Evolutionary conservation across 2,888 invertebrate genomes (phyloP).

Genomic region (Corythucha ciliata): DNA sequence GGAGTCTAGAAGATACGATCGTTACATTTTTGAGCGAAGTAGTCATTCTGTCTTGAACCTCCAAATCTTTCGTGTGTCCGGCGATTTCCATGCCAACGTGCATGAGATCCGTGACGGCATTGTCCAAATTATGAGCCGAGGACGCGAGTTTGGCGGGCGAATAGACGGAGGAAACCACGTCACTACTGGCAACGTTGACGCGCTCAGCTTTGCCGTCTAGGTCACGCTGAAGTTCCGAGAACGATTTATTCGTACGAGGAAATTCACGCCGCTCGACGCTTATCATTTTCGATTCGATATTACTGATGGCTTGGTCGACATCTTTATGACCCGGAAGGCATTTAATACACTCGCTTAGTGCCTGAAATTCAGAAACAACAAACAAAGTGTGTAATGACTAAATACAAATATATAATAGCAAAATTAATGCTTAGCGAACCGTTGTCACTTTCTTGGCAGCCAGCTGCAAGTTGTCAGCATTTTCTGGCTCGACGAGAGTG

Average conservation of each 20-base stretch:
- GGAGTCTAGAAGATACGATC: constrained; percentile 71
- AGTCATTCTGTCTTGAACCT: constrained; percentile 71
- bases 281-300: constrained; percentile 55
- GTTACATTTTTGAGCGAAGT: constrained; percentile 80
- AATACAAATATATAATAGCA: background rate
- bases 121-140: constrained; percentile 66
- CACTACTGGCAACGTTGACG: constrained; percentile 72
- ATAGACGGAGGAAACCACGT: constrained; percentile 36
- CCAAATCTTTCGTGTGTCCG: constrained; percentile 65
- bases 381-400: too few species aligned
- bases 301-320: constrained; percentile 80
- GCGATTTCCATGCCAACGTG: constrained; percentile 77
- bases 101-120: constrained; percentile 67
- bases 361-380: constrained; percentile 39
- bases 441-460: constrained; percentile 62
- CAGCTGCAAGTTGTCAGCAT: constrained; percentile 52
- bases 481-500: constrained; percentile 55
- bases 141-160: constrained; percentile 49
- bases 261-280: constrained; percentile 44
- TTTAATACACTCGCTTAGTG: constrained; percentile 62
- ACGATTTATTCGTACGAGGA: constrained; percentile 62
- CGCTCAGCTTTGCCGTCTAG: constrained; percentile 74
- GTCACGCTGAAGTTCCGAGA: constrained; percentile 74
- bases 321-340: constrained; percentile 89
- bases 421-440: constrained; percentile 19